These are phyloP conservation scores for Tineola bisselliella DNA, from an alignment of 2,888 invertebrate genomes.

Conservation along the genomic window DNA sequence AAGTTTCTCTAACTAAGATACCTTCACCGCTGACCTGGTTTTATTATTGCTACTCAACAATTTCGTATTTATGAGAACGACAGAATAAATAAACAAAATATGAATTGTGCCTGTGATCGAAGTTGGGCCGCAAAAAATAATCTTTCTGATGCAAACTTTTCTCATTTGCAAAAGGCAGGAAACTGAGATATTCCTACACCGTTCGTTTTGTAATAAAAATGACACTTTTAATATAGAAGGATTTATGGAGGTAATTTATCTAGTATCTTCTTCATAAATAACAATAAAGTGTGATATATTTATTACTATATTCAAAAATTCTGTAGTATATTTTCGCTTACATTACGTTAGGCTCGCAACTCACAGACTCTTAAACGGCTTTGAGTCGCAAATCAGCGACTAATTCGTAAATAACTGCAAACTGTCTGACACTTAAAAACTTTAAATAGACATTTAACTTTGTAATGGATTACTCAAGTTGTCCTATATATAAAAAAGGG, in stretches of 20 bases:
- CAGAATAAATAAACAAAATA: neutral
- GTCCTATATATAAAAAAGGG: neutral
- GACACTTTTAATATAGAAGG: neutral
- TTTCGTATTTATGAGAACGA: neutral
- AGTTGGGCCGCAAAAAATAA: neutral
- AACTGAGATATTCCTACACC: neutral
- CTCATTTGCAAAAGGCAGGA: neutral
- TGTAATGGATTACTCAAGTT: neutral
- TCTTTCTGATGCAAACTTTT: neutral
- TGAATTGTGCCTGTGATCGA: neutral
- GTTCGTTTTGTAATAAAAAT: neutral
- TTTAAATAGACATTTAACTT: too few relatives aligned
- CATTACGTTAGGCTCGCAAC: too few relatives aligned
- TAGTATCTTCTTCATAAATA: neutral
- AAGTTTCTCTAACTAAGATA: neutral
- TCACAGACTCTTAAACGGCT: too few relatives aligned
- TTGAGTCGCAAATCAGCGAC: too few relatives aligned
- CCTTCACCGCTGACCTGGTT: neutral
- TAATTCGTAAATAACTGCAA: too few relatives aligned
- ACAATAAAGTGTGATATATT: too few relatives aligned
- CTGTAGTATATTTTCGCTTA: too few relatives aligned
- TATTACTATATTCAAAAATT: too few relatives aligned
- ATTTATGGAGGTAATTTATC: neutral
- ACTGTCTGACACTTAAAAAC: too few relatives aligned
- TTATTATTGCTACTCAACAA: neutral